phyloP scores from a whole-genome alignment of 2,113 vertebrate species.

The Saguinus imperator region DNA sequence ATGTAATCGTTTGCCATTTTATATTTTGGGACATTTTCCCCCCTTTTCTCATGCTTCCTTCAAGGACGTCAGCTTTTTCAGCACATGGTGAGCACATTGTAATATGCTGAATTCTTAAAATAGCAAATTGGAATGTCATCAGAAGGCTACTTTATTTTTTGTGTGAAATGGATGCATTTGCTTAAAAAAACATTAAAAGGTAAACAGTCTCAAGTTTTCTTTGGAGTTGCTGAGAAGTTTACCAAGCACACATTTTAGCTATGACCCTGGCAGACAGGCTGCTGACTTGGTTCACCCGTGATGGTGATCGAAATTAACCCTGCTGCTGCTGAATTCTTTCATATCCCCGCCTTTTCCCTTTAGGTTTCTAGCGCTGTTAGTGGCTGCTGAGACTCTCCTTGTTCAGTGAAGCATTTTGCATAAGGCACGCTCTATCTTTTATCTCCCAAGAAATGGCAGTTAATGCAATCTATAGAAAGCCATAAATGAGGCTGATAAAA shows the following conservation, averaged over 20 bases:
- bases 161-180: neutral
- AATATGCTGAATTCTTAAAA: neutral
- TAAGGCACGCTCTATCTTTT: conserved; percentile 52
- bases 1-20: neutral
- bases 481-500: conserved; percentile 63
- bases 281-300: neutral
- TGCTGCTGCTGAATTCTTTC: conserved; percentile 20
- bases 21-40: neutral
- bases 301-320: neutral
- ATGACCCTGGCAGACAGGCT: neutral
- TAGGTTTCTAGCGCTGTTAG: neutral
- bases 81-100: neutral
- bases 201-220: neutral
- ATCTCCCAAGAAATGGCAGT: conserved; percentile 47
- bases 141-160: neutral
- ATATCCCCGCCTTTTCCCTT: neutral
- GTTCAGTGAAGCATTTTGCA: neutral
- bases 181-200: neutral
- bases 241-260: neutral
- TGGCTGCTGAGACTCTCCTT: neutral
- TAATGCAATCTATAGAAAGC: conserved; percentile 51
- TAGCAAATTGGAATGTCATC: neutral
- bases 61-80: neutral
- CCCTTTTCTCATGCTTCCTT: neutral
- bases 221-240: neutral